These are phyloP conservation scores for Aleiodes testaceus DNA, from an alignment of 2,888 invertebrate genomes.

Conservation along the genomic window DNA sequence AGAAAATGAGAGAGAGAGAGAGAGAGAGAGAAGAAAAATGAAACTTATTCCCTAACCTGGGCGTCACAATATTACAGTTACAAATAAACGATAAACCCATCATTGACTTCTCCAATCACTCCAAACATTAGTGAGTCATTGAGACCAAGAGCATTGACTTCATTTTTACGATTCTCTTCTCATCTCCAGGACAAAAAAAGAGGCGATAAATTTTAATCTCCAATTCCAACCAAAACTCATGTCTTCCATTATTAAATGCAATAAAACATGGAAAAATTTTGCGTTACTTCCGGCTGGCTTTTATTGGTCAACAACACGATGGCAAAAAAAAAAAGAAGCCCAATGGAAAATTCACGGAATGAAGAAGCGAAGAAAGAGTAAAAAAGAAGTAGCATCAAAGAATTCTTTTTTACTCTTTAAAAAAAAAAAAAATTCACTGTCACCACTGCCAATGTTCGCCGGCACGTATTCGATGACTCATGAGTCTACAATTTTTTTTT, in stretches of 20 bases:
- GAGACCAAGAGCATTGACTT: background rate
- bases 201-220: too few species aligned
- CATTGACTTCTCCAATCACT: background rate
- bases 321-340: background rate
- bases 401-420: conserved; percentile 8
- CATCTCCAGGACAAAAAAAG: too few species aligned
- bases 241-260: too few species aligned
- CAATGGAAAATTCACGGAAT: background rate
- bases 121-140: conserved; percentile 6
- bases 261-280: conserved; percentile 50
- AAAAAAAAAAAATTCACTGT: conserved; percentile 36
- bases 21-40: background rate
- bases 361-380: background rate
- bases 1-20: conserved; percentile 3
- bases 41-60: conserved; percentile 7
- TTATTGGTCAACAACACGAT: conserved; percentile 56
- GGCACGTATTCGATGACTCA: conserved; percentile 49
- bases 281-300: conserved; percentile 74
- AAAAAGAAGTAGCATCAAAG: conserved; percentile 15
- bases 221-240: too few species aligned
- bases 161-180: too few species aligned
- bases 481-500: background rate
- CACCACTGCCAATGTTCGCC: conserved; percentile 48
- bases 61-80: conserved; percentile 22
- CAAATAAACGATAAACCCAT: background rate